Conservation (phyloP, 2,797 vertebrate species). For the Dromococcyx pavoninus region DNA sequence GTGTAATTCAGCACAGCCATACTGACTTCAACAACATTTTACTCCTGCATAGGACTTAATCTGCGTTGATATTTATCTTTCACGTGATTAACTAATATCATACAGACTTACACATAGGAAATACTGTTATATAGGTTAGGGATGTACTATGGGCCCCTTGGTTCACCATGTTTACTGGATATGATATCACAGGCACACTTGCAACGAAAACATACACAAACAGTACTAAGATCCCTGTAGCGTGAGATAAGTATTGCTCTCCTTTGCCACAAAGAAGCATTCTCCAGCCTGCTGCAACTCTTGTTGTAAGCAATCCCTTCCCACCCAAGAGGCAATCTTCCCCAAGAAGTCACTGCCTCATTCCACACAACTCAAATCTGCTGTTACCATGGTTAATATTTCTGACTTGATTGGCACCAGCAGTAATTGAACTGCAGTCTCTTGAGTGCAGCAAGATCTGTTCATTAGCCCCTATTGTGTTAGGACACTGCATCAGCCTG, state of each 20-base stretch:
- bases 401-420: constrained; percentile 66
- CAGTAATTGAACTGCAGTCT: constrained; percentile 63
- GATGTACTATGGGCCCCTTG: not conserved
- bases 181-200: not conserved
- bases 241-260: not conserved
- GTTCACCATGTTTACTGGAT: not conserved
- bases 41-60: not conserved
- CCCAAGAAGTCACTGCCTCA: constrained; percentile 18
- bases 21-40: constrained; percentile 25
- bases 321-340: not conserved
- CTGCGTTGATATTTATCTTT: not conserved
- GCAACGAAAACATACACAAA: not conserved
- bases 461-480: constrained; percentile 70
- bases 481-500: constrained; percentile 48
- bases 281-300: not conserved
- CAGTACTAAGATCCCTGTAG: not conserved
- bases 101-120: not conserved
- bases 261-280: not conserved
- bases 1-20: not conserved
- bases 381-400: constrained; percentile 68
- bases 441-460: constrained; percentile 42
- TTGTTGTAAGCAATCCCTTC: not conserved
- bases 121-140: not conserved
- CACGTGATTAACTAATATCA: not conserved
- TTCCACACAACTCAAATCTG: constrained; percentile 19